Conservation (phyloP, 2,113 vertebrate species). For the Lampris incognitus region DNA sequence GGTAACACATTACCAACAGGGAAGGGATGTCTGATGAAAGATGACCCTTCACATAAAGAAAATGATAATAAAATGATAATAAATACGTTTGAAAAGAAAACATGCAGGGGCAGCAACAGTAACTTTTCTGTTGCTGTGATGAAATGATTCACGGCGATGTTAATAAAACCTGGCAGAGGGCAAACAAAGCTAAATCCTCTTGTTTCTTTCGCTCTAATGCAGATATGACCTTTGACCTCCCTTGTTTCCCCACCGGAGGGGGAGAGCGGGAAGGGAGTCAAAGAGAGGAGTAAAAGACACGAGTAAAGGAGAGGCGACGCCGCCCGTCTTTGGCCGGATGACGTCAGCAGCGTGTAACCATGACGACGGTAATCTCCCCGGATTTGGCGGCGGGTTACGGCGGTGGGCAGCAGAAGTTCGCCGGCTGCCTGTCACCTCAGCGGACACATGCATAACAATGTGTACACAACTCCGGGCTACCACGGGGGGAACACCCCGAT, state of each 20-base stretch:
- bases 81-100: too few relatives aligned
- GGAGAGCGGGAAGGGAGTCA: not conserved
- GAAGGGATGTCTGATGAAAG: not conserved
- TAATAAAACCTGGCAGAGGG: slow-evolving; percentile 13
- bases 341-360: slow-evolving; percentile 58
- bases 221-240: not conserved
- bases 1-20: slow-evolving; percentile 47
- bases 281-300: not conserved
- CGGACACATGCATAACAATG: slow-evolving; percentile 16
- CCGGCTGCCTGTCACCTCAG: slow-evolving; percentile 33
- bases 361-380: slow-evolving; percentile 48
- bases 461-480: not conserved
- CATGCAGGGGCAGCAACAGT: too few relatives aligned
- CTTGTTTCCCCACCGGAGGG: not conserved
- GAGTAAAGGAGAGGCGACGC: not conserved
- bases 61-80: too few relatives aligned
- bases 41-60: not conserved
- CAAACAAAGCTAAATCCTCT: slow-evolving; percentile 3
- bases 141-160: not conserved
- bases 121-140: too few relatives aligned
- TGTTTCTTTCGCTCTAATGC: slow-evolving; percentile 6
- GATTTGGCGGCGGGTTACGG: slow-evolving; percentile 16
- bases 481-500: slow-evolving; percentile 5
- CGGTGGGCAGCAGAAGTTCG: slow-evolving; percentile 17
- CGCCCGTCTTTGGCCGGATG: slow-evolving; percentile 36